A percentile compares a stretch with the other conserved stretches of the same genome.
These are phyloP conservation scores for Nomada flava DNA, from an alignment of 2,888 invertebrate genomes.

Conservation along the genomic window DNA sequence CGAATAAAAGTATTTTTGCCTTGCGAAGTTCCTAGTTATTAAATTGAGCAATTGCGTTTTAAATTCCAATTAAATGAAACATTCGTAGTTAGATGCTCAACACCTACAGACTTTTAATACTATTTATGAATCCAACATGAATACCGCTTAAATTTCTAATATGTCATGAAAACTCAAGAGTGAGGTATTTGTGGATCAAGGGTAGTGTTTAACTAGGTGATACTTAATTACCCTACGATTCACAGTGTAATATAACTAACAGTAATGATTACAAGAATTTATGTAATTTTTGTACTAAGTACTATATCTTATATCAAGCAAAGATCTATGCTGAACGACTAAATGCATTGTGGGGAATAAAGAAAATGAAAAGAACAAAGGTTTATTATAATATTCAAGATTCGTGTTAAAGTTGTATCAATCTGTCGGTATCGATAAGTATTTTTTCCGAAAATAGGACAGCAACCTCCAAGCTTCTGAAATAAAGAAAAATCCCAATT, in stretches of 20 bases:
- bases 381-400: constrained; percentile 18
- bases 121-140: constrained; percentile 32
- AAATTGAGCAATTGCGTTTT: constrained; percentile 41
- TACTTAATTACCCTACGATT: constrained; percentile 44
- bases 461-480: constrained; percentile 33
- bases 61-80: constrained; percentile 25
- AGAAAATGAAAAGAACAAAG: constrained; percentile 18
- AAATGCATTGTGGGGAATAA: constrained; percentile 62
- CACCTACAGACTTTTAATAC: constrained; percentile 34
- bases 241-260: constrained; percentile 34
- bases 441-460: constrained; percentile 11
- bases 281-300: constrained; percentile 37
- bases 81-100: constrained; percentile 33
- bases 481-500: constrained; percentile 29
- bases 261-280: constrained; percentile 31
- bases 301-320: constrained; percentile 50
- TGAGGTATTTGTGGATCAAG: constrained; percentile 26
- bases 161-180: constrained; percentile 17
- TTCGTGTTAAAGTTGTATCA: constrained; percentile 16
- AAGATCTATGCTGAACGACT: constrained; percentile 46
- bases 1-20: constrained; percentile 1
- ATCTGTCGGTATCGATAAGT: constrained; percentile 33
- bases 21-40: constrained; percentile 1
- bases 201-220: constrained; percentile 32
- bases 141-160: constrained; percentile 33